Base-by-base conservation (phyloP, 2,888 invertebrate species). In the Acronicta psi region DNA sequence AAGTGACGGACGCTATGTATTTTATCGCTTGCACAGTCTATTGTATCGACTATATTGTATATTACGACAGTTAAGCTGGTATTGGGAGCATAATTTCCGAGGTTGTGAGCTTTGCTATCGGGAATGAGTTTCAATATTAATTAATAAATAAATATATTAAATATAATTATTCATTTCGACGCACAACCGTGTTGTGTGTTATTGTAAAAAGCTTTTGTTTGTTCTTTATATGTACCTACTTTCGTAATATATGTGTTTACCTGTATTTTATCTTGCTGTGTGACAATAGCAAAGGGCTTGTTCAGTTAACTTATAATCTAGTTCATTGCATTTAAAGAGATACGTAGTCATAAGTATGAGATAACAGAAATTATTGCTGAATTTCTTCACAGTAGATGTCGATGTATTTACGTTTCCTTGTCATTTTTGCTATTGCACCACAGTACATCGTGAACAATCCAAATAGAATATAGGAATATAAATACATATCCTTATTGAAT, bases 51-150 rank as follows among this genome's bases (percentile, higher is more conserved):
- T 86, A 80, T 84, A 77, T 86, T 87, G 87, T 90, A 88, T 85
- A 85, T 83, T 81, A 87, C 84, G 85, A 87, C 88, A 84, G 84
- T 86, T 81, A 91, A 92, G 94, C 93, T 94, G 94, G 94, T 94
- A 92, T 91, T 93, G 93, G 94, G 94, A 94, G 93, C 94, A 94
- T 93, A 79, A 91, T 93, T 94, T 93, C 93, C 93, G 93, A 88
- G 92, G 93, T 94, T 93, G 93, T 93, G 93, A 93, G 86, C 86
- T 89, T 88, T 87, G 84, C 92, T 91, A 86, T 92, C 94, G 94
- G 94, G 86, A 94, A 93, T 93, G 89, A 90, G 87, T 93, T 68
- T 92, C 91, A 88, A 85, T 76, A 85, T 86, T 89, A 85, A 83
- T 85, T 79, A 77, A 75, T 75, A 67, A 75, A 67, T 79, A 70